Evolutionary conservation across 1,140 invertebrate species (phyloP).

Genomic region (Papilio glaucus): DNA sequence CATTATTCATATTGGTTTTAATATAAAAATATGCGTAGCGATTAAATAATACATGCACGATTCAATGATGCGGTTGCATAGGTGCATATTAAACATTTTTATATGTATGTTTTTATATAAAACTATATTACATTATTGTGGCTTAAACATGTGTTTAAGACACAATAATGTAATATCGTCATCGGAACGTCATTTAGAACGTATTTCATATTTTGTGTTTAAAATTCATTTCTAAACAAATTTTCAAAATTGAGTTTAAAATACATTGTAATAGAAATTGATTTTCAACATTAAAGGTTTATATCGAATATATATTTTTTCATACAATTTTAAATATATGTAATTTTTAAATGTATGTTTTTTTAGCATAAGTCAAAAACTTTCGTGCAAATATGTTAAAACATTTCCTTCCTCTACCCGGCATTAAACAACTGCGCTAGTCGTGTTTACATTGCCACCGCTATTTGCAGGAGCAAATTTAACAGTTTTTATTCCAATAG

Average conservation of each 20-base stretch:
- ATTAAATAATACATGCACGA: constrained; percentile 15
- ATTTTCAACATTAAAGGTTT: too few relatives aligned
- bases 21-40: constrained; percentile 24
- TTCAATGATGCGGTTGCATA: not conserved
- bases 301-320: not conserved
- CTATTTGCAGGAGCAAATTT: constrained; percentile 31
- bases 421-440: not conserved
- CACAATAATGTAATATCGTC: too few relatives aligned
- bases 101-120: too few relatives aligned
- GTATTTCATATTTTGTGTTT: too few relatives aligned
- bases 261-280: too few relatives aligned
- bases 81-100: not conserved
- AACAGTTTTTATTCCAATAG: constrained; percentile 36
- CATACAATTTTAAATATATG: not conserved
- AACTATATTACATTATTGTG: too few relatives aligned
- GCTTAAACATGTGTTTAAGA: too few relatives aligned
- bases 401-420: not conserved
- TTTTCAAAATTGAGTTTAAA: too few relatives aligned
- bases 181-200: too few relatives aligned
- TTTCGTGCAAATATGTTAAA: constrained; percentile 11
- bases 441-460: constrained; percentile 15
- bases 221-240: too few relatives aligned
- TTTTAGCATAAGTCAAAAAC: constrained; percentile 6
- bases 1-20: constrained; percentile 4
- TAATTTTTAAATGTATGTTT: not conserved